Evolutionary conservation across 2,888 invertebrate genomes (phyloP).

Genomic region (Apomyelois bistriatella): DNA sequence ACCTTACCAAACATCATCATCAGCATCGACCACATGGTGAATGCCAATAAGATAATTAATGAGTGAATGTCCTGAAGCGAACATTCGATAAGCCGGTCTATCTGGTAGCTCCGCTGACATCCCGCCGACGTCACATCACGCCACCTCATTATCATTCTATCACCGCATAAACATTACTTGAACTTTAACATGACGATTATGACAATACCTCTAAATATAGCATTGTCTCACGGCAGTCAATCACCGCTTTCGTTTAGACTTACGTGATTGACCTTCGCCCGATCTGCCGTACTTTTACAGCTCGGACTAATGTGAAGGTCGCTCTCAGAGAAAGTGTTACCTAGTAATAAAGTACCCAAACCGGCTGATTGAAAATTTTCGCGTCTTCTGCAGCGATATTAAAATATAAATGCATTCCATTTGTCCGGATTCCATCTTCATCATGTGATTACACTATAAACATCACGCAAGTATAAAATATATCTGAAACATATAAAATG

Average conservation of each 20-base stretch:
- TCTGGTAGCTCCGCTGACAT: conserved; percentile 13
- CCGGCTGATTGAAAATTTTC: neutral
- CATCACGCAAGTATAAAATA: too few relatives aligned
- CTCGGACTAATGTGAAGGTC: neutral
- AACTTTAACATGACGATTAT: conserved; percentile 51
- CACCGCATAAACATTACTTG: conserved; percentile 34
- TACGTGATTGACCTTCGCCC: neutral
- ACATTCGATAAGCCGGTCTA: conserved; percentile 4
- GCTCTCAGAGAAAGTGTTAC: neutral
- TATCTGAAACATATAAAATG: too few relatives aligned
- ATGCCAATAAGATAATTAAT: neutral
- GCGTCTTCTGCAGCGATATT: neutral
- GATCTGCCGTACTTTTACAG: neutral
- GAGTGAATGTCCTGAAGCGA: conserved; percentile 1
- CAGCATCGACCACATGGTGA: neutral
- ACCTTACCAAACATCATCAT: too few relatives aligned
- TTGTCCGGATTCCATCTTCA: too few relatives aligned
- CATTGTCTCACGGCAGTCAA: conserved; percentile 4
- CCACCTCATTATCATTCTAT: conserved; percentile 58
- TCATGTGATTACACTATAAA: too few relatives aligned
- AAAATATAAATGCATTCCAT: too few relatives aligned
- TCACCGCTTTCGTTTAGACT: neutral
- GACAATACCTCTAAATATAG: conserved; percentile 8
- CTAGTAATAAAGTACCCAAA: neutral
- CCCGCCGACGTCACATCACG: conserved; percentile 59